Percentiles rank a stretch among this genome's conserved stretches.
Conservation (phyloP, 2,113 vertebrate genomes). For the Phaethon lepturus region DNA sequence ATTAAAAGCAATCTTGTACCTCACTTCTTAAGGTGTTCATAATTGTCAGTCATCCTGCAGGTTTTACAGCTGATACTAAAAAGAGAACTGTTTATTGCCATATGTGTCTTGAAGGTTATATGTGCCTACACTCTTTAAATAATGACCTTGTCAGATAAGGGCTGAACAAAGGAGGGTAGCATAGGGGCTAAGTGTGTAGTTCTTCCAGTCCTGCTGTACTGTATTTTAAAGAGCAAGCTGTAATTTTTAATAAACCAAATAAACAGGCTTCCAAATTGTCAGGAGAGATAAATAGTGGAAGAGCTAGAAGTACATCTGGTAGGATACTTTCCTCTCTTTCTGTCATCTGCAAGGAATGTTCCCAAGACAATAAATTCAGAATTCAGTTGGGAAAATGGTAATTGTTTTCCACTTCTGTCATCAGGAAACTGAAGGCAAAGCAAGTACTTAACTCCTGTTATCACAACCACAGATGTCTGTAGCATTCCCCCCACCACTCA, state of each 20-base stretch:
- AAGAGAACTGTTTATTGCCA: background rate
- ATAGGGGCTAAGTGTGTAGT: background rate
- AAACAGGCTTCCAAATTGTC: constrained; percentile 3
- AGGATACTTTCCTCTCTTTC: constrained; percentile 16
- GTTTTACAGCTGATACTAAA: constrained; percentile 9
- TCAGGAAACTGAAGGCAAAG: constrained; percentile 21
- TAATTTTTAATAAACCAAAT: constrained; percentile 1
- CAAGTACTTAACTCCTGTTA: background rate
- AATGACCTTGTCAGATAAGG: background rate
- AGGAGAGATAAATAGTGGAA: background rate
- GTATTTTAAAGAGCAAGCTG: background rate
- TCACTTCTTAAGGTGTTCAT: background rate
- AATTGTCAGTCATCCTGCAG: background rate
- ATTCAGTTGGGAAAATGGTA: background rate
- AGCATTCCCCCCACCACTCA: background rate
- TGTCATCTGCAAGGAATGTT: constrained; percentile 37
- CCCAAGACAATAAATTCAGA: constrained; percentile 5
- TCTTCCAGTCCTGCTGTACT: background rate
- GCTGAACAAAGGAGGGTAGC: background rate
- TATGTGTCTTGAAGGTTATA: background rate
- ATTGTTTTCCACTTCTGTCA: constrained; percentile 34
- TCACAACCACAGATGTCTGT: background rate
- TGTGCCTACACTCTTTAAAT: background rate
- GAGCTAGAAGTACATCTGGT: background rate
- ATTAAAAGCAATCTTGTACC: background rate